Percentiles rank a stretch among this genome's conserved stretches.
Evolutionary conservation across 1,140 invertebrate species (phyloP).

Genomic region (Lordiphosa clarofinis): DNA sequence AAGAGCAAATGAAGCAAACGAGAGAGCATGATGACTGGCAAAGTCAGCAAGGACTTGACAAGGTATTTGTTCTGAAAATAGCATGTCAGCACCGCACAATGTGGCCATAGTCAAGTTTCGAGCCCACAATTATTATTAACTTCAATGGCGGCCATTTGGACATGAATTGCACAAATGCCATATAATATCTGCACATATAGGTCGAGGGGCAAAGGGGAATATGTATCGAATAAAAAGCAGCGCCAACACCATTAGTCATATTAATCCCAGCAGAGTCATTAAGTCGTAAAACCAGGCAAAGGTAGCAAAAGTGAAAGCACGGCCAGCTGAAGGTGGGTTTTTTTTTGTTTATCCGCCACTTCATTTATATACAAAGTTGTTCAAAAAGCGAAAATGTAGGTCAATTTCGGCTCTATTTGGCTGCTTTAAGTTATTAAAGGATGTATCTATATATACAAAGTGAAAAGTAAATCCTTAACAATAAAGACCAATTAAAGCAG

Average conservation of each 20-base stretch:
- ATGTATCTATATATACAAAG: constrained; percentile 18
- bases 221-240: constrained; percentile 63
- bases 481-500: background rate
- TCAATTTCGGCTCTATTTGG: constrained; percentile 40
- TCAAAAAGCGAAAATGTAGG: constrained; percentile 28
- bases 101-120: constrained; percentile 29
- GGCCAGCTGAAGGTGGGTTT: background rate
- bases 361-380: constrained; percentile 22
- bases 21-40: too few relatives aligned
- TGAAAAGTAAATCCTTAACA: background rate
- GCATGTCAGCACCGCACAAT: constrained; percentile 60
- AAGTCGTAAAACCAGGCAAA: constrained; percentile 72
- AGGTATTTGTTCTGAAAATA: constrained; percentile 22
- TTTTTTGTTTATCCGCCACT: constrained; percentile 29
- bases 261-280: constrained; percentile 78
- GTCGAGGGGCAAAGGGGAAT: background rate
- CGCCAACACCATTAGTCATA: constrained; percentile 67
- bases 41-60: too few relatives aligned
- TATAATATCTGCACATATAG: constrained; percentile 9
- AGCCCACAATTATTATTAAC: constrained; percentile 61
- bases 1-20: too few relatives aligned
- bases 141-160: constrained; percentile 40
- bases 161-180: constrained; percentile 68
- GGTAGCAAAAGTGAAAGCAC: constrained; percentile 34
- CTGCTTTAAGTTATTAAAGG: constrained; percentile 31